Evolutionary conservation across 2,888 invertebrate species (phyloP).

Genomic region (Caenorhabditis sp.): DNA sequence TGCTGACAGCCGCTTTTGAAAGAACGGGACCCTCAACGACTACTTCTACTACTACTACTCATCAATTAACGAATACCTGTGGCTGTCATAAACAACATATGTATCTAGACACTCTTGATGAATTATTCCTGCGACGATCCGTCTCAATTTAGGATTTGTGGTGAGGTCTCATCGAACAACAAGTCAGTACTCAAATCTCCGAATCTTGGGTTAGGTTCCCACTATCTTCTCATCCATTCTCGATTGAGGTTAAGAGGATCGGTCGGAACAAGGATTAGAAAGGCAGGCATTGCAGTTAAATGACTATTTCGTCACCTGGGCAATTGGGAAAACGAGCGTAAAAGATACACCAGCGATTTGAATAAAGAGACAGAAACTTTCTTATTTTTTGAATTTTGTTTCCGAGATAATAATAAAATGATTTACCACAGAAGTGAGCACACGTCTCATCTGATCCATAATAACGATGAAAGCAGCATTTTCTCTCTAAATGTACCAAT

Average conservation of each 20-base stretch:
- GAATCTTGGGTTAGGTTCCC: background rate
- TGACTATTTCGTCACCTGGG: conserved; percentile 41
- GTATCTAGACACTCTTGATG: conserved; percentile 29
- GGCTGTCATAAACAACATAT: conserved; percentile 69
- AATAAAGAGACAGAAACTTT: conserved; percentile 25
- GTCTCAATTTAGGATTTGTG: conserved; percentile 43
- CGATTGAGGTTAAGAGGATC: conserved; percentile 65
- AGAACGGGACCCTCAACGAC: conserved; percentile 2
- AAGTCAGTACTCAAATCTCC: conserved; percentile 37
- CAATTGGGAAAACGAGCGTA: conserved; percentile 19
- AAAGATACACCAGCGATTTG: conserved; percentile 24
- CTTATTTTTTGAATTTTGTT: background rate
- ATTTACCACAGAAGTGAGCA: background rate
- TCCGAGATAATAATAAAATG: background rate
- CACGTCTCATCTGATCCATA: conserved; percentile 10
- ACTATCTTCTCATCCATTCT: conserved; percentile 51
- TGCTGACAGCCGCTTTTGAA: conserved; percentile 62
- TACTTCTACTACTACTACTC: conserved; percentile 8
- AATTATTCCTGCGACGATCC: conserved; percentile 50
- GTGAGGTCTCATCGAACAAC: background rate
- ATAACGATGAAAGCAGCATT: conserved; percentile 9
- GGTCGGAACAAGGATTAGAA: conserved; percentile 51
- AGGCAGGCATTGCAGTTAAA: conserved; percentile 30
- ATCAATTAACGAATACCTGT: conserved; percentile 69
- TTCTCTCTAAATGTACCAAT: conserved; percentile 53